Percentiles rank a stretch among this genome's conserved stretches.
Conservation (phyloP, 2,888 invertebrate species). For the Agrotis clavis region DNA sequence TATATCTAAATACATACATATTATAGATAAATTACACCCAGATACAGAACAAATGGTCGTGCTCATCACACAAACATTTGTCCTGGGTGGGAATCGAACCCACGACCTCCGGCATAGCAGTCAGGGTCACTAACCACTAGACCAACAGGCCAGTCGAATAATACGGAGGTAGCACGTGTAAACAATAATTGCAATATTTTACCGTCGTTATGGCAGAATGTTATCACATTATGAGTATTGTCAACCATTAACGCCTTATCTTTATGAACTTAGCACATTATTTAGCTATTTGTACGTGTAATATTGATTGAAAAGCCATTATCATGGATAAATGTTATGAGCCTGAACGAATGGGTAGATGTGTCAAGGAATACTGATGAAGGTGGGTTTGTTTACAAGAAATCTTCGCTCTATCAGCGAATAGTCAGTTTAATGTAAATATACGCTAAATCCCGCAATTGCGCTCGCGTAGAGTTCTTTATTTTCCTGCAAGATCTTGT, state of each 20-base stretch:
- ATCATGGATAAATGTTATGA: constrained; percentile 15
- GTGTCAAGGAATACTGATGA: neutral
- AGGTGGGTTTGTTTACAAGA: neutral
- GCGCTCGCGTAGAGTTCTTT: too few relatives aligned
- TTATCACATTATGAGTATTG: constrained; percentile 38
- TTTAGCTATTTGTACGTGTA: constrained; percentile 21
- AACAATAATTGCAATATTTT: constrained; percentile 10
- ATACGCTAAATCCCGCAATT: too few relatives aligned
- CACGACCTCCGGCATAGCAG: too few relatives aligned
- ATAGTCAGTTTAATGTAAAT: neutral
- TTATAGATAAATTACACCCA: too few relatives aligned
- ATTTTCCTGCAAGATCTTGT: too few relatives aligned
- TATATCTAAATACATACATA: too few relatives aligned
- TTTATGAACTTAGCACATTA: constrained; percentile 36
- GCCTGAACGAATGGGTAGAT: neutral
- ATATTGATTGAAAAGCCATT: constrained; percentile 31
- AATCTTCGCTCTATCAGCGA: too few relatives aligned
- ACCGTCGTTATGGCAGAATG: constrained; percentile 19
- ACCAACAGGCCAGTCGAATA: too few relatives aligned
- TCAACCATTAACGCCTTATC: constrained; percentile 47
- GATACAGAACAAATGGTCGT: too few relatives aligned
- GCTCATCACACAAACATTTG: too few relatives aligned
- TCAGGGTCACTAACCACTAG: too few relatives aligned
- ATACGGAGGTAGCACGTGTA: neutral
- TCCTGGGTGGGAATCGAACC: too few relatives aligned